Evolutionary conservation across 2,113 vertebrate species (phyloP), one percentile per base, ranked within the genome.

Genomic region (Onychorhynchus coronatus): DNA sequence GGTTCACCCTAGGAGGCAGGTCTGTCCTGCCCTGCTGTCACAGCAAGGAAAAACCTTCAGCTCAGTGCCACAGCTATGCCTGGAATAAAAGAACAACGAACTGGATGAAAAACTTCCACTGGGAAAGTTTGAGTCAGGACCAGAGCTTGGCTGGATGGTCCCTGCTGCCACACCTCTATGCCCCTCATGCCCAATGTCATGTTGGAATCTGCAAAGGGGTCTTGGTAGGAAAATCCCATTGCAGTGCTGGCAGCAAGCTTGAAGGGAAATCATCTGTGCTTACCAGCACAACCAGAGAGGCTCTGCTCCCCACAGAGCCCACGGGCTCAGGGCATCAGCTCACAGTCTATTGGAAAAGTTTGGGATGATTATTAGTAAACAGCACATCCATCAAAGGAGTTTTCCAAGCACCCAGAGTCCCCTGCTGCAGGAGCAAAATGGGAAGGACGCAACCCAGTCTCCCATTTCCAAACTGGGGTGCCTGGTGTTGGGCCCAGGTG

Each of bases 331-430:
- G 30, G 21, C 35, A 21, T 49, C 7, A 53, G 39, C 67, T 71
- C 74, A 70, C 55, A 77, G 78, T 58, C 59, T 70, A 28, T 2
- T 30, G 58, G 55, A 89, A 95, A 97, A 97, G 89, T 96, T 95
- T 95, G n/a, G 16, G 44, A 9, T 50, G 17, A 12, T 76, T 41
- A 39, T 30, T 50, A 75, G 28, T 15, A 65, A 87, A 37, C 39
- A 82, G 46, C 1, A 2, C 23, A 35, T 55, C 49, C 53, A 39
- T 17, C 37, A 74, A 5, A 72, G 47, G 65, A 66, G 17, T n/a
- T 58, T 47, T 79, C 44, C 2, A 4, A 9, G 5, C 46, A 37
- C 42, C 35, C 47, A 16, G 42, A 31, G 56, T 4, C 10, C 28
- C 55, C 19, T 21, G 35, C 59, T 68, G 50, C 59, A 63, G 72